phyloP scores from a whole-genome alignment of 2,797 vertebrate genomes.

The Meriones psammophilus region DNA sequence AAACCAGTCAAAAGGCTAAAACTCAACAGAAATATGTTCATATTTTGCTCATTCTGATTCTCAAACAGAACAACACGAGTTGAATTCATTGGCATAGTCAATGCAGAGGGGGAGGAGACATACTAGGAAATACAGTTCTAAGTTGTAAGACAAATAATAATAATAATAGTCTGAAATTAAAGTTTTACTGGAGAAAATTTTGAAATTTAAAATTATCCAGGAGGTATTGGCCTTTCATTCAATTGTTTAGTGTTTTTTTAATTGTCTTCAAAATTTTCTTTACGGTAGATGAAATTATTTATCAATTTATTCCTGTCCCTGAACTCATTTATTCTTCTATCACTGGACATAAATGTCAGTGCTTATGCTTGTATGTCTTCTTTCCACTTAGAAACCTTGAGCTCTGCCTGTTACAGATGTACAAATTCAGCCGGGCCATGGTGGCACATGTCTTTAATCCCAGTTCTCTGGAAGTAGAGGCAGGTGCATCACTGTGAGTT shows the following conservation, averaged over 20 bases:
- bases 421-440: background rate
- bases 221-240: background rate
- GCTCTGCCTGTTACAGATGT: background rate
- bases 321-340: background rate
- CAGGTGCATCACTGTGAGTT: background rate
- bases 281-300: conserved; percentile 1
- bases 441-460: background rate
- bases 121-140: conserved; percentile 7
- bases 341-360: background rate
- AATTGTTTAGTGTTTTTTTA: conserved; percentile 11
- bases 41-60: conserved; percentile 29
- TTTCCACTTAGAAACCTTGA: conserved; percentile 45
- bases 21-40: conserved; percentile 21
- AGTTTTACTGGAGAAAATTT: background rate
- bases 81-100: background rate
- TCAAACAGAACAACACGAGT: conserved; percentile 47
- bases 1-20: conserved; percentile 47
- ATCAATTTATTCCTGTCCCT: background rate
- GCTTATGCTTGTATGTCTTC: conserved; percentile 29
- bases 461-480: background rate
- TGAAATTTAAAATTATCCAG: background rate
- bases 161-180: conserved; percentile 37
- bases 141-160: background rate
- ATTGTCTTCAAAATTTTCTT: conserved; percentile 34
- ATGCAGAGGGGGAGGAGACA: background rate